Percentiles rank a stretch among this genome's conserved stretches.
phyloP scores from a whole-genome alignment of 2,888 invertebrate genomes.

The Drosophila kambysellisi region DNA sequence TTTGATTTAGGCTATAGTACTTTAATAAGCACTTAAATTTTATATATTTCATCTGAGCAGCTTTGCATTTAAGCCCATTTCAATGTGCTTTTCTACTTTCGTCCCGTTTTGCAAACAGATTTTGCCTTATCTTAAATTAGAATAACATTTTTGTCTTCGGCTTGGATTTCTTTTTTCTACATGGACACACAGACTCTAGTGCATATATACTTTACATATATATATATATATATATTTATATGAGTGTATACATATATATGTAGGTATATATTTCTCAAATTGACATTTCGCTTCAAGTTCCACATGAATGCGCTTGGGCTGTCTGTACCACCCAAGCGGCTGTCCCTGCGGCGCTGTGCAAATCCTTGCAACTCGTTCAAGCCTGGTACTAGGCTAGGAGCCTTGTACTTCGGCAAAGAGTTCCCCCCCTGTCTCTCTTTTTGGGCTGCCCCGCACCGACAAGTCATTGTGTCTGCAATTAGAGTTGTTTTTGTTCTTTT shows the following conservation, averaged over 20 bases:
- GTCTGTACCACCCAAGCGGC: slow-evolving; percentile 65
- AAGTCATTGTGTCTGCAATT: slow-evolving; percentile 78
- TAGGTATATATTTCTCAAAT: slow-evolving; percentile 68
- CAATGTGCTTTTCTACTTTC: slow-evolving; percentile 42
- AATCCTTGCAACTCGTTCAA: slow-evolving; percentile 78
- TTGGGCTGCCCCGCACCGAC: slow-evolving; percentile 36
- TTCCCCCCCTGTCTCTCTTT: slow-evolving; percentile 11
- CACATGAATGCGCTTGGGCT: slow-evolving; percentile 75
- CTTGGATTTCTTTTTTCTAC: slow-evolving; percentile 25
- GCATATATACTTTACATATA: slow-evolving; percentile 14
- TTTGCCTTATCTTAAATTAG: slow-evolving; percentile 75
- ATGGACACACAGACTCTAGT: slow-evolving; percentile 9
- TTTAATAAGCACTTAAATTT: slow-evolving; percentile 59
- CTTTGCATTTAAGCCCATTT: slow-evolving; percentile 50
- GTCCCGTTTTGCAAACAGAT: slow-evolving; percentile 64
- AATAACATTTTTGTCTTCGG: slow-evolving; percentile 73
- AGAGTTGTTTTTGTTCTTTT: slow-evolving; percentile 78
- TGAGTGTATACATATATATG: slow-evolving; percentile 20
- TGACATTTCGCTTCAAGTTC: slow-evolving; percentile 79
- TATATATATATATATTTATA: slow-evolving; percentile 12
- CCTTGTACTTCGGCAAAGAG: slow-evolving; percentile 34
- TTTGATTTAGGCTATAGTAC: slow-evolving; percentile 17
- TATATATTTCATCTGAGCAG: slow-evolving; percentile 28
- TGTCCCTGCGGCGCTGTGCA: slow-evolving; percentile 73
- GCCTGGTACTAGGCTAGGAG: slow-evolving; percentile 51